Evolutionary conservation across 1,140 invertebrate species (phyloP).

Genomic region (Eriocheir sinensis): DNA sequence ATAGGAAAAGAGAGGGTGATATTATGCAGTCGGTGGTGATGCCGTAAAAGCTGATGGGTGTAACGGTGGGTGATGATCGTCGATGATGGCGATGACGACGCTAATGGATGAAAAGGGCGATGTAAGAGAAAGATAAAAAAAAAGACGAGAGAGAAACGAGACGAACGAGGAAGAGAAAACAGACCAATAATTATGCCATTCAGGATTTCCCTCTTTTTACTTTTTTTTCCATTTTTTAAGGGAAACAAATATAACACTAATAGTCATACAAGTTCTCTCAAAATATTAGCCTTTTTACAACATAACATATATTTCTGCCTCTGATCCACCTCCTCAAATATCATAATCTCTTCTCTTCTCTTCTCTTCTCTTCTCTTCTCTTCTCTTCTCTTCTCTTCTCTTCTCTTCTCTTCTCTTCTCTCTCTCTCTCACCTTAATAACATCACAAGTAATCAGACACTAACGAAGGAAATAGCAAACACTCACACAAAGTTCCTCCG

Average conservation of each 20-base stretch:
- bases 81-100: neutral
- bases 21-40: neutral
- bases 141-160: neutral
- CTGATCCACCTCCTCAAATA: no score
- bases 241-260: neutral
- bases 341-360: neutral
- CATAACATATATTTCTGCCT: no score
- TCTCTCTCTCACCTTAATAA: neutral
- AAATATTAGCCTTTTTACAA: no score
- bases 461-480: neutral
- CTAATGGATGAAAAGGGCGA: neutral
- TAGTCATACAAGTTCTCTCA: neutral
- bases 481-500: neutral
- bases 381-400: slow-evolving; percentile 1
- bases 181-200: slow-evolving; percentile 7
- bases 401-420: neutral
- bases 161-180: neutral
- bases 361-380: slow-evolving; percentile 5
- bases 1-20: no score
- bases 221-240: neutral
- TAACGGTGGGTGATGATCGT: neutral
- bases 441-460: slow-evolving; percentile 3
- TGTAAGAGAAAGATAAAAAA: neutral
- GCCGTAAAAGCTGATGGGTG: neutral
- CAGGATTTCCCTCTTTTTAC: no score